A percentile compares a stretch with the other conserved stretches of the same genome.
Evolutionary conservation across 2,797 vertebrate genomes (phyloP).

Genomic region (Chanos chanos): DNA sequence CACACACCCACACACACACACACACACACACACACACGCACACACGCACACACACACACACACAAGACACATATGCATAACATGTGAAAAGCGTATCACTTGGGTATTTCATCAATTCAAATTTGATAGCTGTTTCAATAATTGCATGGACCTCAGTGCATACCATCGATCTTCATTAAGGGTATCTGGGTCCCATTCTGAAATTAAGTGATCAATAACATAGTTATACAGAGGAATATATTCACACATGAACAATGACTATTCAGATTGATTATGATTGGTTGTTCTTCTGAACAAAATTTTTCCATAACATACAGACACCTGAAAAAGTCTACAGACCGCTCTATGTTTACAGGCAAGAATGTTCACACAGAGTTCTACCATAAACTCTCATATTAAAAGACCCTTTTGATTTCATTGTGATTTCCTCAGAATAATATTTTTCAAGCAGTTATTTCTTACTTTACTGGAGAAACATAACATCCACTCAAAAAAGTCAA

Average conservation of each 20-base stretch:
- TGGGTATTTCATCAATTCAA: slow-evolving; percentile 17
- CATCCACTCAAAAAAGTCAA: no score
- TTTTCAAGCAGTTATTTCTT: no score
- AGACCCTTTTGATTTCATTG: no score
- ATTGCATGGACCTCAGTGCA: neutral
- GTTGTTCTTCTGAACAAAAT: no score
- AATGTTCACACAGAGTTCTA: no score
- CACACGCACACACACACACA: neutral
- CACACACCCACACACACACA: neutral
- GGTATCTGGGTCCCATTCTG: slow-evolving; percentile 53
- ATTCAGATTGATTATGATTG: slow-evolving; percentile 61
- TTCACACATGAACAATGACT: slow-evolving; percentile 35
- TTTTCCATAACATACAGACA: no score
- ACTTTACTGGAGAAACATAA: no score
- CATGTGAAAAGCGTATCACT: neutral
- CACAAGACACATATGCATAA: neutral
- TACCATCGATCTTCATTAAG: slow-evolving; percentile 51
- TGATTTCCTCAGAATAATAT: no score
- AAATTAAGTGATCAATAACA: slow-evolving; percentile 60
- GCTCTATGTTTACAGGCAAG: no score
- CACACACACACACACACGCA: neutral
- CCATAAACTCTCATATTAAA: no score
- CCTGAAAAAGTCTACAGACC: no score
- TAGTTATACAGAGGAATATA: slow-evolving; percentile 47
- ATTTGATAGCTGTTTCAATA: neutral